Evolutionary conservation across 2,113 vertebrate species (phyloP).

Genomic region (Carassius carassius): DNA sequence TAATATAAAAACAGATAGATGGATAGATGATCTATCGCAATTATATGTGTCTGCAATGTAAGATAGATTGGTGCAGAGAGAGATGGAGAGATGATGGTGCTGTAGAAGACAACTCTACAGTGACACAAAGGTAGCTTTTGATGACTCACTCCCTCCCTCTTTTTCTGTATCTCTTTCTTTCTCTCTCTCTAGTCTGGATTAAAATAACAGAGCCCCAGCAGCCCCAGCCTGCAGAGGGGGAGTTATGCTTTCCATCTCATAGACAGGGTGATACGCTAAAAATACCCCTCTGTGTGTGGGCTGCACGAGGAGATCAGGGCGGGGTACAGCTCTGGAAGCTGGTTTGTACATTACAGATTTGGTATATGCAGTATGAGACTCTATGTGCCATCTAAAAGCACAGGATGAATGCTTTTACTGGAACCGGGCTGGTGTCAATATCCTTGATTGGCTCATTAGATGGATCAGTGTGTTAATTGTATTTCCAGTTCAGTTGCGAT

Average conservation of each 20-base stretch:
- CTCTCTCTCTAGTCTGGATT: conserved; percentile 74
- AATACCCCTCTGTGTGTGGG: conserved; percentile 76
- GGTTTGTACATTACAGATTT: conserved; percentile 64
- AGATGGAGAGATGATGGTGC: conserved; percentile 62
- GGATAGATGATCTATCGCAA: conserved; percentile 3
- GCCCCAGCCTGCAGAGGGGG: conserved; percentile 75
- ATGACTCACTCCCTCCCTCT: conserved; percentile 73
- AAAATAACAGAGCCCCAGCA: conserved; percentile 78
- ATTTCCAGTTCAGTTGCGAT: background rate
- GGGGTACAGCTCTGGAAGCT: conserved; percentile 54
- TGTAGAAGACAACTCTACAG: conserved; percentile 63
- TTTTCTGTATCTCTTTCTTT: conserved; percentile 28
- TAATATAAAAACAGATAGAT: background rate
- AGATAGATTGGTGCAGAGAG: conserved; percentile 34
- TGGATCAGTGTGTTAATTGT: conserved; percentile 26
- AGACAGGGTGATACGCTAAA: conserved; percentile 77
- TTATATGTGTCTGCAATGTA: conserved; percentile 10
- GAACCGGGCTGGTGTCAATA: background rate
- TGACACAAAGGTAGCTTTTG: conserved; percentile 75
- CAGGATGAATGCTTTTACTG: background rate
- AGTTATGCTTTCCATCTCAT: conserved; percentile 74
- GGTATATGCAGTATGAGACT: conserved; percentile 36
- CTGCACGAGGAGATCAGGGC: conserved; percentile 56
- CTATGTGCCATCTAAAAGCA: background rate
- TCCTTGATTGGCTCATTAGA: background rate